Evolutionary conservation across 2,797 vertebrate species (phyloP).

Genomic region (Mustela erminea): DNA sequence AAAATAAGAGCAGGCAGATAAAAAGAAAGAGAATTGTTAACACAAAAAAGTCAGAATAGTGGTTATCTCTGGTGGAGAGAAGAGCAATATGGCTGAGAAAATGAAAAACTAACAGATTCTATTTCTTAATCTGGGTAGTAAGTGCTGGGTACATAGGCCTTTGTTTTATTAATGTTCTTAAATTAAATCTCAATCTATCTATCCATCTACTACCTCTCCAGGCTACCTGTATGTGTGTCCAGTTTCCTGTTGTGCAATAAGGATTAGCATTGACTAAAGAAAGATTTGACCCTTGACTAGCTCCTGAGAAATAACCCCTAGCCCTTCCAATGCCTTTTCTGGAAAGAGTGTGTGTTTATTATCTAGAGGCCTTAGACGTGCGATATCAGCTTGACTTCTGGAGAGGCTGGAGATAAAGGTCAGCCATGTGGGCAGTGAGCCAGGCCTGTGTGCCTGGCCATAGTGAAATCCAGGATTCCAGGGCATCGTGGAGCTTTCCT

Average conservation of each 20-base stretch:
- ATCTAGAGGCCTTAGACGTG: not conserved
- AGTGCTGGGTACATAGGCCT: not conserved
- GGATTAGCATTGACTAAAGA: not conserved
- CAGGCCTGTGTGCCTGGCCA: no score
- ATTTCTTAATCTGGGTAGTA: not conserved
- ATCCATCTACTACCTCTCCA: not conserved
- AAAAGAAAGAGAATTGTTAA: not conserved
- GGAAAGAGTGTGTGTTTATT: not conserved
- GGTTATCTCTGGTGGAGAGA: not conserved
- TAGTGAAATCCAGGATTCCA: not conserved
- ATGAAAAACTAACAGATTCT: not conserved
- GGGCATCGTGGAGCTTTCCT: not conserved
- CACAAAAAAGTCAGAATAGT: not conserved
- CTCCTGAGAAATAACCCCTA: not conserved
- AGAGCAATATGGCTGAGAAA: not conserved
- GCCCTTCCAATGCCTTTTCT: not conserved
- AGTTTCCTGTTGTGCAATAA: not conserved
- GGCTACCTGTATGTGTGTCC: not conserved
- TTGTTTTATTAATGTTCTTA: not conserved
- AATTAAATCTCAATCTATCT: not conserved
- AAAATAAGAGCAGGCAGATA: not conserved
- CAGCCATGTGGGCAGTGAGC: not conserved
- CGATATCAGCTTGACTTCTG: not conserved
- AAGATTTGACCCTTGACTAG: not conserved
- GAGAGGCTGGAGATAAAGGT: not conserved